Evolutionary conservation across 2,797 vertebrate genomes (phyloP), one percentile per base, ranked within the genome.

Genomic region (Semaprochilodus insignis): DNA sequence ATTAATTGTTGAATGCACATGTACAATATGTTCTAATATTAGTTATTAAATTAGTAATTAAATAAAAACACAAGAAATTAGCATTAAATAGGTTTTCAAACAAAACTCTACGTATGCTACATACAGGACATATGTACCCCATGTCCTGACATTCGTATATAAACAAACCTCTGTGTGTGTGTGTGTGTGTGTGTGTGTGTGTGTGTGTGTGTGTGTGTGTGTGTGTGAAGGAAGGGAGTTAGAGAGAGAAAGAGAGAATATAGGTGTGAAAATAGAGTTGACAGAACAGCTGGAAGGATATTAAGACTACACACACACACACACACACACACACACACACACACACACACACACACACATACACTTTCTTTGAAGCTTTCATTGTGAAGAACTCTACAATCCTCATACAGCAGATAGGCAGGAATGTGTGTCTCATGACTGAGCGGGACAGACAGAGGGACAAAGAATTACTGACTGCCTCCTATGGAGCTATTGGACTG

Each of bases 261-360:
- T 75, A 81, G 63, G 82, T 92, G 90, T 92, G 91, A 92, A 92
- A 92, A 74, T 73, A 76, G 85, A 89, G 57, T 51, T 88, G 91
- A 92, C 90, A 90, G 89, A 88, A 87, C 88, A 85, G 87, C 88
- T 85, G 88, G 70, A 89, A 87, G 82, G 71, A 31, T 85, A 86
- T 90, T 87, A 79, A 83, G 11, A 76, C 66, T 13, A 51, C 60
- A 27, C 66, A 74, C 66, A 72, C 59, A 72, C 78, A 59, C 76
- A 82, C 67, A 74, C 59, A 25, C 71, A 74, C 23, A 27, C 36
- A 73, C 54, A 1, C 0, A 21, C 75, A 74, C 17, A 74, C 44
- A 69, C 66, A n/a, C 44, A 48, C 19, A 17, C 11, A 40, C 54
- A 1, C 0, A 21, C 75, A 74, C 16, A 76, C 44, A 69, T 62